Percentiles rank a stretch among this genome's conserved stretches.
Conservation (phyloP, 53 echinoderm and acorn worm species). For the Pentamera pediparva region DNA sequence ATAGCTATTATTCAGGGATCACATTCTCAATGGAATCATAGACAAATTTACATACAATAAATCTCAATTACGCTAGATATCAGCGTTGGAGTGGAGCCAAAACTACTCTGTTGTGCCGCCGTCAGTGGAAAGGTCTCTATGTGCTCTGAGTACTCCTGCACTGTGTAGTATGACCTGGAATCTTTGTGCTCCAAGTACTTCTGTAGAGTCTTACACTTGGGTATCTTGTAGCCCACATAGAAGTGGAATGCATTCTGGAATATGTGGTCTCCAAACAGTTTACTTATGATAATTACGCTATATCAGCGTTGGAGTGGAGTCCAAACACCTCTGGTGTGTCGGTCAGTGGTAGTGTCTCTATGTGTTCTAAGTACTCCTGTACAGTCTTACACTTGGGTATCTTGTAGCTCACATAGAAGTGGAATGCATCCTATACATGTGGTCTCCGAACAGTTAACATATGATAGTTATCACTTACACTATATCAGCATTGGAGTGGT, state of each 20-base stretch:
- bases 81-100: constrained; percentile 94
- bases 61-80: too few relatives aligned
- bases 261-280: constrained; percentile 98
- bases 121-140: constrained; percentile 88
- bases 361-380: constrained; percentile 83
- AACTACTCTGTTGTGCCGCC: constrained; percentile 89
- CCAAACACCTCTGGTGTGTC: constrained; percentile 98
- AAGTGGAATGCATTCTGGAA: constrained; percentile 73
- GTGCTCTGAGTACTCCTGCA: too few relatives aligned
- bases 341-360: constrained; percentile 78
- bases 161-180: too few relatives aligned
- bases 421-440: constrained; percentile 90
- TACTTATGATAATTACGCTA: constrained; percentile 99
- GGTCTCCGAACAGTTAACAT: constrained; percentile 99
- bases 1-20: too few relatives aligned
- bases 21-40: background rate
- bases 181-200: constrained; percentile 78
- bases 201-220: constrained; percentile 83
- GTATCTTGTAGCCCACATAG: constrained; percentile 81
- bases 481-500: constrained; percentile 95
- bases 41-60: background rate
- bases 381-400: constrained; percentile 96
- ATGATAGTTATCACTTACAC: constrained; percentile 66
- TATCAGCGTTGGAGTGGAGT: constrained; percentile 93
- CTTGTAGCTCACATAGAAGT: constrained; percentile 88